Conservation (phyloP, 2,113 vertebrate species). For the Bothrops jararaca region DNA sequence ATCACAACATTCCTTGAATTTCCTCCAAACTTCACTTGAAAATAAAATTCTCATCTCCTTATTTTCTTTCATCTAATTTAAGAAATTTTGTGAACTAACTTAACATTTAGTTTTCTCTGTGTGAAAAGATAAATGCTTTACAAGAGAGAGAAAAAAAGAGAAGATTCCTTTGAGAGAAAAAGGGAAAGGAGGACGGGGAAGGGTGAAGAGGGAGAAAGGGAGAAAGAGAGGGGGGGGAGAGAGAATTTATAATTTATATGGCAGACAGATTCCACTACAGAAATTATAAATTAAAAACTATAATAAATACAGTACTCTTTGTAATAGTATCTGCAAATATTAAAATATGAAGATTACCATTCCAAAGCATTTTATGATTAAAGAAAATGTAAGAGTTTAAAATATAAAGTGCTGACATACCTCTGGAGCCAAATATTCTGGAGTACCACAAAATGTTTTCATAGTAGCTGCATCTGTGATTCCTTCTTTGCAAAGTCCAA, state of each 20-base stretch:
- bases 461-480: slow-evolving; percentile 98
- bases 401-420: slow-evolving; percentile 67
- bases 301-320: background rate
- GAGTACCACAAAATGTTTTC: slow-evolving; percentile 98
- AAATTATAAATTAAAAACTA: background rate
- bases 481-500: slow-evolving; percentile 97
- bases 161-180: background rate
- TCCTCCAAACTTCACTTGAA: background rate
- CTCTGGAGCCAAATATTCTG: slow-evolving; percentile 95
- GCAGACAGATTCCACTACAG: background rate
- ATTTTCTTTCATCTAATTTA: background rate
- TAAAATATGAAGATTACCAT: background rate
- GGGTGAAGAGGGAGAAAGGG: background rate
- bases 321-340: slow-evolving; percentile 17
- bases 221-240: background rate
- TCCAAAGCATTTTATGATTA: slow-evolving; percentile 13
- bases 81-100: background rate
- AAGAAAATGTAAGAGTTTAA: slow-evolving; percentile 25
- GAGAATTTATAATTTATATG: background rate
- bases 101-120: background rate
- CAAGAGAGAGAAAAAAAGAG: background rate
- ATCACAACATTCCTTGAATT: background rate
- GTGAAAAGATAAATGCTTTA: background rate
- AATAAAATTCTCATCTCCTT: background rate
- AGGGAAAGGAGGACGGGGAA: background rate